These are phyloP conservation scores for Trichomycterus rosablanca DNA, from an alignment of 2,113 vertebrate genomes.

Conservation along the genomic window DNA sequence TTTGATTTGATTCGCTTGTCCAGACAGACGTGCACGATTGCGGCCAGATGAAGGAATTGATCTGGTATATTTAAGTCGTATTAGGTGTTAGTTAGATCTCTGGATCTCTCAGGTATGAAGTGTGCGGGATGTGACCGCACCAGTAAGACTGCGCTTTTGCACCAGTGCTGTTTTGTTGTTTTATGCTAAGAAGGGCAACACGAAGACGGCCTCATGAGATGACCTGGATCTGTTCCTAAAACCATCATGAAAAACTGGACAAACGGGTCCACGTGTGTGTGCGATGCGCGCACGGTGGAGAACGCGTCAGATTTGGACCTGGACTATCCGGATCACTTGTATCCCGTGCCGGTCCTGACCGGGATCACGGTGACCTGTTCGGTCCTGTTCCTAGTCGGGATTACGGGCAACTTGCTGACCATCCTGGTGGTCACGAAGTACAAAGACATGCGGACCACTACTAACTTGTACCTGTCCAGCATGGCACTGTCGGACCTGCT, in stretches of 20 bases:
- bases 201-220: too few relatives aligned
- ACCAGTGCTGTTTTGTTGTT: too few relatives aligned
- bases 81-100: too few relatives aligned
- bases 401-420: conserved; percentile 87
- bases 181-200: too few relatives aligned
- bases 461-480: conserved; percentile 93
- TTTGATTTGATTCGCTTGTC: too few relatives aligned
- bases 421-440: conserved; percentile 87
- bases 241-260: conserved; percentile 76
- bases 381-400: conserved; percentile 81
- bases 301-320: conserved; percentile 48
- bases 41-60: too few relatives aligned
- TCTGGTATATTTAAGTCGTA: too few relatives aligned
- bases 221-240: too few relatives aligned
- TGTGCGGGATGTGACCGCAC: too few relatives aligned
- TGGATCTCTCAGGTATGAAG: too few relatives aligned
- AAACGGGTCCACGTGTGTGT: conserved; percentile 55
- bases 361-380: conserved; percentile 80
- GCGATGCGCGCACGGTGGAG: conserved; percentile 42
- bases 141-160: too few relatives aligned
- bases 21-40: too few relatives aligned
- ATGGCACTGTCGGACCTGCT: conserved; percentile 95
- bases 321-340: conserved; percentile 65
- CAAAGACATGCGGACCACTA: conserved; percentile 91
- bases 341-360: conserved; percentile 82